These are phyloP conservation scores for Platyrinchus mystaceus DNA, from an alignment of 2,797 vertebrate genomes.

Conservation along the genomic window DNA sequence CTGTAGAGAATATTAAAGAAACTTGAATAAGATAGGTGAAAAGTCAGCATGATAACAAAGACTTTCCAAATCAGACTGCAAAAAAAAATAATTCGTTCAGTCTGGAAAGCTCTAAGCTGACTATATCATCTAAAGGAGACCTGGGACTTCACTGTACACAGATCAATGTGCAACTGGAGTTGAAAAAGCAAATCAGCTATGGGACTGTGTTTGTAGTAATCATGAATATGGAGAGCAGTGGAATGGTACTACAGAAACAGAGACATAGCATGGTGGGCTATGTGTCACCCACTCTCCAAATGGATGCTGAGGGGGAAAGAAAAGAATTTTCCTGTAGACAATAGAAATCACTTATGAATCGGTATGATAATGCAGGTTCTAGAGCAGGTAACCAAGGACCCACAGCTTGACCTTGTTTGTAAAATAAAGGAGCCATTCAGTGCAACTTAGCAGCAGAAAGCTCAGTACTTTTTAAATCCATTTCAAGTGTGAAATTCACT, in stretches of 20 bases:
- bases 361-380: accelerated
- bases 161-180: background rate
- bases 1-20: background rate
- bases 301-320: background rate
- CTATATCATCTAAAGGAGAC: background rate
- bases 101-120: background rate
- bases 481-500: background rate
- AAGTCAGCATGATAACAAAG: background rate
- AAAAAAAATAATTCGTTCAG: background rate
- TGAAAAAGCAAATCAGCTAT: background rate
- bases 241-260: background rate
- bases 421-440: background rate
- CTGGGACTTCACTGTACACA: background rate
- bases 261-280: accelerated
- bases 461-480: background rate
- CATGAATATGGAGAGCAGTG: background rate
- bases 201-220: background rate
- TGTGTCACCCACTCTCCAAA: background rate
- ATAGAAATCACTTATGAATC: background rate
- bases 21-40: background rate
- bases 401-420: background rate
- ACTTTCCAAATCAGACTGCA: background rate
- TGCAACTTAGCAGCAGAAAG: background rate
- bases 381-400: background rate
- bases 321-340: background rate